Conservation (phyloP, 2,113 vertebrate genomes). For the Cyphotilapia sp. region DNA sequence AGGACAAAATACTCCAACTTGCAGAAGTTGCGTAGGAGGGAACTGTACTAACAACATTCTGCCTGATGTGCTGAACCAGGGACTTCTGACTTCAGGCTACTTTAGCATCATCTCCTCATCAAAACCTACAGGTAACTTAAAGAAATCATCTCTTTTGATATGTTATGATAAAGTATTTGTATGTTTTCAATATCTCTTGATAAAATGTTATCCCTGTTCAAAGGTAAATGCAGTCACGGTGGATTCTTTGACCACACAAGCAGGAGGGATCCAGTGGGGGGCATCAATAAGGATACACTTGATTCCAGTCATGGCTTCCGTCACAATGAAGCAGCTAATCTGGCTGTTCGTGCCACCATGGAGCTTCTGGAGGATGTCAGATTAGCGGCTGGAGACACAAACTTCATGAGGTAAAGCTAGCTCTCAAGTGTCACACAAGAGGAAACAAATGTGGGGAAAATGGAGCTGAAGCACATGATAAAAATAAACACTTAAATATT, state of each 20-base stretch:
- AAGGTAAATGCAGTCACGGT: neutral
- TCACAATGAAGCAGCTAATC: neutral
- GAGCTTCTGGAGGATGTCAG: rapidly evolving
- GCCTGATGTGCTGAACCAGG: neutral
- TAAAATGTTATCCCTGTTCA: neutral
- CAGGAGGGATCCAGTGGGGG: neutral
- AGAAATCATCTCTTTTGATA: rapidly evolving
- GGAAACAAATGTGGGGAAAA: neutral
- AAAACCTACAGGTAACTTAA: rapidly evolving
- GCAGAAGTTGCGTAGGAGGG: rapidly evolving
- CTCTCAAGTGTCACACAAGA: neutral
- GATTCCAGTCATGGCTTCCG: neutral
- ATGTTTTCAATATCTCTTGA: neutral
- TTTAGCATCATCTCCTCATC: rapidly evolving
- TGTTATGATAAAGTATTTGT: neutral
- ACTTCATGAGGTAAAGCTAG: neutral
- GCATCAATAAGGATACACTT: neutral
- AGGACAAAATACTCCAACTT: neutral
- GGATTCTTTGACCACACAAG: rapidly evolving
- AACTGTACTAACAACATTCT: neutral
- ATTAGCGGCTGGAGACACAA: rapidly evolving
- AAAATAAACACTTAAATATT: no score
- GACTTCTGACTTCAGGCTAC: neutral
- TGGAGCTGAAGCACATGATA: neutral
- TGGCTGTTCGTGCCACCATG: neutral